Evolutionary conservation across 2,888 invertebrate species (phyloP).

Genomic region (Plemyria rubiginata): DNA sequence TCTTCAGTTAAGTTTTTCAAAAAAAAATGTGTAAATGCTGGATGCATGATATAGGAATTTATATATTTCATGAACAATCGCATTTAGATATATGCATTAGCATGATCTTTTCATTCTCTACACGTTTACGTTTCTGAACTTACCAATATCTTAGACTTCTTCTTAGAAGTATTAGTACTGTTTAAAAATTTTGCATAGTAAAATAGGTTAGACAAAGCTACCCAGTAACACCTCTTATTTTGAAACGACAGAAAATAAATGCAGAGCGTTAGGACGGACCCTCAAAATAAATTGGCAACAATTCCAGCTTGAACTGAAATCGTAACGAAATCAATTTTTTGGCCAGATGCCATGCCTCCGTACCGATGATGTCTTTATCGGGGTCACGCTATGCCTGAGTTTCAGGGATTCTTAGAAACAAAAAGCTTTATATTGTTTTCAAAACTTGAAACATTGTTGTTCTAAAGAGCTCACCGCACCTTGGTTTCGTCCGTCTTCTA

Average conservation of each 20-base stretch:
- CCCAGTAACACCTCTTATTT: constrained; percentile 19
- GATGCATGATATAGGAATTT: too few species aligned
- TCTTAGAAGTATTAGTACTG: too few species aligned
- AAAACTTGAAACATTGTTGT: not conserved
- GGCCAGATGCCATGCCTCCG: constrained; percentile 52
- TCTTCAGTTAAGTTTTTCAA: too few species aligned
- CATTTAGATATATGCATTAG: too few species aligned
- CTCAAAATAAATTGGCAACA: constrained; percentile 53
- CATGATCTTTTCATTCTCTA: too few species aligned
- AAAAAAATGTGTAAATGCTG: too few species aligned
- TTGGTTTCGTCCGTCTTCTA: too few species aligned
- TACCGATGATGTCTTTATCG: constrained; percentile 31
- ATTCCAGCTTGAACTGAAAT: constrained; percentile 47
- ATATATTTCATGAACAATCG: too few species aligned
- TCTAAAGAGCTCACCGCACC: too few species aligned
- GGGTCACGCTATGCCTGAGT: constrained; percentile 30
- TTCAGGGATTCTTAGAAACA: constrained; percentile 24
- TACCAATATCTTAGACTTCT: too few species aligned
- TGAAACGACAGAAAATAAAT: constrained; percentile 12
- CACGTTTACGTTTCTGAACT: too few species aligned
- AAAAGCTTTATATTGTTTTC: constrained; percentile 12
- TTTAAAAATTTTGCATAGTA: not conserved
- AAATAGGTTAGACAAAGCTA: not conserved
- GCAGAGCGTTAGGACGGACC: constrained; percentile 30
- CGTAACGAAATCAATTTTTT: constrained; percentile 51